Percentiles rank a stretch among this genome's conserved stretches.
phyloP scores from a whole-genome alignment of 2,113 vertebrate genomes.

The Chionodraco myersi region DNA sequence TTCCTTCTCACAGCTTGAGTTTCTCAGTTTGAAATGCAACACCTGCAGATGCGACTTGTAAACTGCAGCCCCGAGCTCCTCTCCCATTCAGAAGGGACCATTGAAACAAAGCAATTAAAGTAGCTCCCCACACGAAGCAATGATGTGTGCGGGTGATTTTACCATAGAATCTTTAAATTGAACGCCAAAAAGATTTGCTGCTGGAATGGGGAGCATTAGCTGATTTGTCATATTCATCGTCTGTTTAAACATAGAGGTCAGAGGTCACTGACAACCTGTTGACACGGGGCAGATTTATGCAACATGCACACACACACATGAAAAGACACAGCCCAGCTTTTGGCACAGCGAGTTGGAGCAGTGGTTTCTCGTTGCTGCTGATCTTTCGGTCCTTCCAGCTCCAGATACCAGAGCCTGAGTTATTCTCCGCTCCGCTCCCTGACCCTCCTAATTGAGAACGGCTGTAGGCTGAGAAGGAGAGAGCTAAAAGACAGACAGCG shows the following conservation, averaged over 20 bases:
- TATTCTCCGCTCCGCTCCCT: constrained; percentile 77
- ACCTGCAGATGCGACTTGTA: constrained; percentile 81
- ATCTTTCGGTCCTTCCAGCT: constrained; percentile 70
- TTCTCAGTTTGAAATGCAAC: constrained; percentile 76
- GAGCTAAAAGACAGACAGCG: constrained; percentile 48
- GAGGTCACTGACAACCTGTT: constrained; percentile 72
- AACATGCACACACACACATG: constrained; percentile 11
- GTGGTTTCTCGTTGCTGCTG: constrained; percentile 70
- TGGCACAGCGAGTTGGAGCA: constrained; percentile 40
- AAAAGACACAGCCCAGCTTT: constrained; percentile 7
- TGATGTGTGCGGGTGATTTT: constrained; percentile 31
- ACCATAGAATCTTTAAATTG: neutral
- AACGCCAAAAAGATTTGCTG: neutral
- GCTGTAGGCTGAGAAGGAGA: constrained; percentile 71
- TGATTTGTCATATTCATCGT: constrained; percentile 48
- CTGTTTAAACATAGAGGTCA: constrained; percentile 65
- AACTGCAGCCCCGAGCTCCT: constrained; percentile 69
- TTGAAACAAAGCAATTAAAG: constrained; percentile 82
- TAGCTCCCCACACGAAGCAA: constrained; percentile 46
- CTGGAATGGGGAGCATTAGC: constrained; percentile 37
- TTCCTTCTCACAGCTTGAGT: constrained; percentile 63
- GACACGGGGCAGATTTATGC: constrained; percentile 72
- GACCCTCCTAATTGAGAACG: constrained; percentile 84
- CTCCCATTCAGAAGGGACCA: constrained; percentile 65
- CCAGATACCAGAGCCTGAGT: constrained; percentile 78